A percentile compares a stretch with the other conserved stretches of the same genome.
phyloP scores from a whole-genome alignment of 2,888 invertebrate genomes.

The Pyrochroa serraticornis region DNA sequence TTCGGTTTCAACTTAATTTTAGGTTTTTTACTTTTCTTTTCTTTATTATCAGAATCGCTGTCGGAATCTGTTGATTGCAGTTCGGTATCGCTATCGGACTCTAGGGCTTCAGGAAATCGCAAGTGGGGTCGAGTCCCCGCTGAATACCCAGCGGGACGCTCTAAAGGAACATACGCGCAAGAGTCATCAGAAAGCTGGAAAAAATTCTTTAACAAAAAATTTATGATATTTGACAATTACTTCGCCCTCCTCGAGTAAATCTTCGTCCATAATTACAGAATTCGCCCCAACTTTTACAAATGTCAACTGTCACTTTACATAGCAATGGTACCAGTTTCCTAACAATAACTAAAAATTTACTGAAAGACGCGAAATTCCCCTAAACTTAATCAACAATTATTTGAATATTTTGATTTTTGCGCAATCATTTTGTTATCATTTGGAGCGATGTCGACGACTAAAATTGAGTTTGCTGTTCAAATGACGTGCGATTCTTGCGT shows the following conservation, averaged over 20 bases:
- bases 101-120: slow-evolving; percentile 42
- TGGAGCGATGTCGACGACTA: slow-evolving; percentile 48
- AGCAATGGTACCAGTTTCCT: too few relatives aligned
- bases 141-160: slow-evolving; percentile 61
- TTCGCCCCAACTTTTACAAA: too few relatives aligned
- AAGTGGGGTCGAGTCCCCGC: slow-evolving; percentile 35
- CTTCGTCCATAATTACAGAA: slow-evolving; percentile 17
- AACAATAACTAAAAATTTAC: too few relatives aligned
- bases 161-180: slow-evolving; percentile 64
- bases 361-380: too few relatives aligned
- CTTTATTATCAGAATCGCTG: slow-evolving; percentile 63
- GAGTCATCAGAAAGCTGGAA: slow-evolving; percentile 54
- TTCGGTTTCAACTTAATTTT: slow-evolving; percentile 60
- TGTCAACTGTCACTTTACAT: too few relatives aligned
- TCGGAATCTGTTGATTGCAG: slow-evolving; percentile 57
- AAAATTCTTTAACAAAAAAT: slow-evolving; percentile 13
- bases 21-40: slow-evolving; percentile 61
- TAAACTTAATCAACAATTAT: too few relatives aligned
- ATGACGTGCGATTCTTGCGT: slow-evolving; percentile 66
- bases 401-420: too few relatives aligned
- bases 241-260: slow-evolving; percentile 41
- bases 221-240: slow-evolving; percentile 15
- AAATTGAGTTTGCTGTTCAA: slow-evolving; percentile 72
- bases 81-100: slow-evolving; percentile 62
- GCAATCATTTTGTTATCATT: too few relatives aligned